Conservation (phyloP, 2,888 invertebrate species). For the Sinelater perroti region DNA sequence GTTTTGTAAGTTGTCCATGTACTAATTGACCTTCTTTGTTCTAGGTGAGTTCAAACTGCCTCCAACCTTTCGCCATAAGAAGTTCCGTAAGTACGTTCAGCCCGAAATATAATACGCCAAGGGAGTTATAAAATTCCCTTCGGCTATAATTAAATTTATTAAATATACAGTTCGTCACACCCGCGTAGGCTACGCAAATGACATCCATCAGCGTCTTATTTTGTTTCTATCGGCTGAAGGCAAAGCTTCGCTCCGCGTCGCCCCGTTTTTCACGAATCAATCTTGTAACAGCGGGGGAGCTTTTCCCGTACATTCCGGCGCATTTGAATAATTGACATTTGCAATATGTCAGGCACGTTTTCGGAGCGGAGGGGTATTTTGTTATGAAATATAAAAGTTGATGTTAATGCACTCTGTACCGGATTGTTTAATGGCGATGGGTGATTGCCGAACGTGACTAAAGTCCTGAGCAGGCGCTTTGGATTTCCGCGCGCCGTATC, state of each 20-base stretch:
- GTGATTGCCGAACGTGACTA: slow-evolving; percentile 28
- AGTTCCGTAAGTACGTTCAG: slow-evolving; percentile 17
- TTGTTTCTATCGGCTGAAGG: no score
- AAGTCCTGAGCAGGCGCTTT: slow-evolving; percentile 14
- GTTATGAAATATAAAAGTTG: slow-evolving; percentile 28
- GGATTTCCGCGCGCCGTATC: slow-evolving; percentile 15
- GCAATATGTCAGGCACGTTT: slow-evolving; percentile 26
- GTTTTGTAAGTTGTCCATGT: no score
- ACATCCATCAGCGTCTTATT: no score
- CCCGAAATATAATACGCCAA: slow-evolving; percentile 13
- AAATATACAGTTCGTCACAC: slow-evolving; percentile 20
- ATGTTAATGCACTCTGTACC: slow-evolving; percentile 26
- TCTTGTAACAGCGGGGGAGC: slow-evolving; percentile 19
- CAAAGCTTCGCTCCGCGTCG: no score
- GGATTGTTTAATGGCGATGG: slow-evolving; percentile 28
- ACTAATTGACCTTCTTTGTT: slow-evolving; percentile 23
- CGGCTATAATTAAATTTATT: slow-evolving; percentile 21
- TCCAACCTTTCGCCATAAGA: slow-evolving; percentile 1
- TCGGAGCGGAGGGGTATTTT: slow-evolving; percentile 19
- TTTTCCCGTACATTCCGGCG: slow-evolving; percentile 21
- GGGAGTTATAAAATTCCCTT: slow-evolving; percentile 11
- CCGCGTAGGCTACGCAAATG: no score
- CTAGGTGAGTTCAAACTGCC: slow-evolving; percentile 15
- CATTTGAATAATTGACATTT: slow-evolving; percentile 19
- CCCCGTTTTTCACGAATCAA: slow-evolving; percentile 19